Evolutionary conservation across 2,797 vertebrate genomes (phyloP).

Genomic region (Pipistrellus pygmaeus): DNA sequence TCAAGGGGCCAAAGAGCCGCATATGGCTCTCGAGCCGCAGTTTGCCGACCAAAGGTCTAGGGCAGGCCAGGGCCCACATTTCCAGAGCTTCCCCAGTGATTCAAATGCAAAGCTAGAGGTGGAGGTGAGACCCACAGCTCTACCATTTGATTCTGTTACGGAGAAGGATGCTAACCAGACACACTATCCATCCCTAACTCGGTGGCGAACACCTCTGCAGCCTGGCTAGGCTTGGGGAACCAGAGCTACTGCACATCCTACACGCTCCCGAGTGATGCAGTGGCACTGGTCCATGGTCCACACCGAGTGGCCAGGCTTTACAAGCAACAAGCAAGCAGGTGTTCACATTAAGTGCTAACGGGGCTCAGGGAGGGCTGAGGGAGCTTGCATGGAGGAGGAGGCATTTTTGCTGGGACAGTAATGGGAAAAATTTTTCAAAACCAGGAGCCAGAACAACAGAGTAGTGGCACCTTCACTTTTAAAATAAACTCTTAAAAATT

Average conservation of each 20-base stretch:
- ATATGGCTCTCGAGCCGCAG: too few species aligned
- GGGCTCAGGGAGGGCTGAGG: background rate
- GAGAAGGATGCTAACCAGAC: background rate
- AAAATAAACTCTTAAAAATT: background rate
- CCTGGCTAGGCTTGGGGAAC: background rate
- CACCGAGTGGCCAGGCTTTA: background rate
- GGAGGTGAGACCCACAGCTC: background rate
- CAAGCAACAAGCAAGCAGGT: background rate
- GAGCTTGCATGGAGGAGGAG: background rate
- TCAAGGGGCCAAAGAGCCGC: too few species aligned
- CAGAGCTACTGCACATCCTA: too few species aligned
- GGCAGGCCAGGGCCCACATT: background rate
- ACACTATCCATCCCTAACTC: rapidly evolving
- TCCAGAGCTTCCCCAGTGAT: background rate
- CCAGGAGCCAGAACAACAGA: background rate
- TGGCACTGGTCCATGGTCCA: background rate
- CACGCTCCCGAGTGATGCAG: background rate
- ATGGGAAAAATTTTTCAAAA: background rate
- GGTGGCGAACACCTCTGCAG: background rate
- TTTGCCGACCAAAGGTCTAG: background rate
- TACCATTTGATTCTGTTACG: too few species aligned
- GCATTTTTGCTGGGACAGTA: background rate
- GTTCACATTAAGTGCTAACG: too few species aligned
- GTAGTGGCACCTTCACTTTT: background rate
- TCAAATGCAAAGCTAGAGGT: background rate